Evolutionary conservation across 35 echinoderm and acorn worm genomes (phyloP), one percentile per base, ranked within the genome.

Genomic region (Lytechinus pictus): DNA sequence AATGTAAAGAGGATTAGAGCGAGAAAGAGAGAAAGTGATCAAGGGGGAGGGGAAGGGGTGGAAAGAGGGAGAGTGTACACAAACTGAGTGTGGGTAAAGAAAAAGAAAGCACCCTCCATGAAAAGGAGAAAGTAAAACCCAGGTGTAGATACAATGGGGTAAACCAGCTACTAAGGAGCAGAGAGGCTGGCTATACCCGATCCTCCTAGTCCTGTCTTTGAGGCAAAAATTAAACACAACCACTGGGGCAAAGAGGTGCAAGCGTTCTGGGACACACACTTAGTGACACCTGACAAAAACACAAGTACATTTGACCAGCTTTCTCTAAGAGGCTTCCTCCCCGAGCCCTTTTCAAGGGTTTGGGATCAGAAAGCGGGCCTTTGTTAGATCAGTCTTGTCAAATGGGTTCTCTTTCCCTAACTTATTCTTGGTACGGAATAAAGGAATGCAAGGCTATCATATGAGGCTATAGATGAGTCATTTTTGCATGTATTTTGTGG

Each of bases 271-370:
- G 28, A 54, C 88, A 44, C 88, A 90, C 88, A 90, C 88, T 90
- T 54, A 54, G 88, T 90, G 88, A 44, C 88, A 90, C 88, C 88
- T 90, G 88, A 54, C 88, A 52, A 90, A 54, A 90, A 90, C 88
- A 52, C 88, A 54, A 44, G 88, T 90, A 54, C 88, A 90, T 90
- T 90, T 90, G 88, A 90, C 28, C 88, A 90, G 88, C 88, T 90
- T 90, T 90, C 52, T 54, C 29, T 90, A 90, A 90, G 88, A 90
- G 88, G 88, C 52, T 90, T 54, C 52, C 88, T 90, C 29, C 52
- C 88, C 10, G 88, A n/a, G 27, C 29, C 28, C 29, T 90, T 44
- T 54, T 90, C 88, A 33, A 54, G 88, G n/a, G 88, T 90, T 52
- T 54, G 88, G 88, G 88, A 90, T 52, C 28, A 54, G 88, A 28